Base-by-base conservation (phyloP, 2,888 invertebrate species). In the Lithophane semibrunnea region DNA sequence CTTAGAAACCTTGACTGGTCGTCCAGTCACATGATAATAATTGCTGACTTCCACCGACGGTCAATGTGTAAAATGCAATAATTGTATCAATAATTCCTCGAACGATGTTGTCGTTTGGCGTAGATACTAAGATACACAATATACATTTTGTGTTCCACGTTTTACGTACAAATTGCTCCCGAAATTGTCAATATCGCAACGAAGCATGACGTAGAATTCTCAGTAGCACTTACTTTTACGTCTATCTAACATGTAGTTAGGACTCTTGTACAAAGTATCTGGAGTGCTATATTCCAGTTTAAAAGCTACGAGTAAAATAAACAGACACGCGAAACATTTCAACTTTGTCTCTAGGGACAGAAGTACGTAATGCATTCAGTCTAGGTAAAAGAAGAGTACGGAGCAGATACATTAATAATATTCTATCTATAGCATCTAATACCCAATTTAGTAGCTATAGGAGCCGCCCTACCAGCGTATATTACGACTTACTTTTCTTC, bases 1-100 rank as follows among this genome's bases (percentile, higher is more conserved):
- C 63, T 74, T 49, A 66, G 21, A 63, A 66, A 67, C 79, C 77
- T 84, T 79, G 79, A 74, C 63, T 60, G n/a, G 37, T 58, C 52
- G 16, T 54, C 29, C 13, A 72, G 64, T 64, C 67, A 63, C 37
- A 54, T 69, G 66, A 61, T 73, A 60, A 64, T 73, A 79, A 79
- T 74, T 77, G 58, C 42, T n/a, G 52, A 65, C 52, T 69, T 56
- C 68, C 77, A 73, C 10, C n/a, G 47, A 8, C 76, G 18, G 21
- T 71, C 18, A 49, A 75, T 58, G 12, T 56, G 42, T 78, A 49
- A 68, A 64, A 71, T 18, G 42, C 52, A 70, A 77, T 75, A 73
- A 68, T 68, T 76, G 60, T 73, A 82, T 73, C 64, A 82, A 77
- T 85, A 56, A 77, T 77, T 77, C 66, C 29, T 74, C 52, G 47